phyloP scores from a whole-genome alignment of 2,113 vertebrate species.

The Oreochromis niloticus region DNA sequence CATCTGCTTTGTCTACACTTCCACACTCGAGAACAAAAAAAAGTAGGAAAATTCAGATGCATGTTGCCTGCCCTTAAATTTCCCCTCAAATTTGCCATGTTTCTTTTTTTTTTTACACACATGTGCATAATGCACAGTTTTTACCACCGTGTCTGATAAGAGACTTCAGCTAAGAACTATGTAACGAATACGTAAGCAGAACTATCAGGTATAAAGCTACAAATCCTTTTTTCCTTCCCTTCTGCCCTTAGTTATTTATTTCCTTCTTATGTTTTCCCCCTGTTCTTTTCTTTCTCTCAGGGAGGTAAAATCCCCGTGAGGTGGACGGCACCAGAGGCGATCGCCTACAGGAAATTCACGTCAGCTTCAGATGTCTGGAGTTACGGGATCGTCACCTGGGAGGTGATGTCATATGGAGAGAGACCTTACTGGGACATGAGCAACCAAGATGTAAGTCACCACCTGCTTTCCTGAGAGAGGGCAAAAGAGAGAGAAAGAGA shows the following conservation, averaged over 20 bases:
- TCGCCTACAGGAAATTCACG: conserved; percentile 77
- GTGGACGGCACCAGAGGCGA: conserved; percentile 77
- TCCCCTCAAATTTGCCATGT: not conserved
- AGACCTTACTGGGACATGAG: conserved; percentile 81
- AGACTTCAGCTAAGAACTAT: not conserved
- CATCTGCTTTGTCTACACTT: not conserved
- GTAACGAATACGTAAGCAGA: not conserved
- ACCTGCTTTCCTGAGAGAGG: not conserved
- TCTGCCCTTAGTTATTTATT: not conserved
- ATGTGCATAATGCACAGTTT: not conserved
- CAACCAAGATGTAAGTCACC: conserved; percentile 75
- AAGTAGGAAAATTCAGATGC: not conserved
- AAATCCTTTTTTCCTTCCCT: not conserved
- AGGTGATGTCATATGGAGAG: conserved; percentile 77
- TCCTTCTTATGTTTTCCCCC: not conserved
- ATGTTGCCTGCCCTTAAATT: not conserved
- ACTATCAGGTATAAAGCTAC: not conserved
- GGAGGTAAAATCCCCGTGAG: conserved; percentile 77
- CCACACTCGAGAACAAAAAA: not conserved
- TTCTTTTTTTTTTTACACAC: not conserved
- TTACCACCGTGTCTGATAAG: not conserved
- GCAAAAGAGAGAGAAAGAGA: not conserved
- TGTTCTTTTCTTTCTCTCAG: conserved; percentile 16
- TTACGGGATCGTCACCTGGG: conserved; percentile 79
- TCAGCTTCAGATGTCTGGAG: conserved; percentile 78